Percentiles rank a stretch among this genome's conserved stretches.
Evolutionary conservation across 2,797 vertebrate species (phyloP).

Genomic region (Percopsis omiscomaycus): DNA sequence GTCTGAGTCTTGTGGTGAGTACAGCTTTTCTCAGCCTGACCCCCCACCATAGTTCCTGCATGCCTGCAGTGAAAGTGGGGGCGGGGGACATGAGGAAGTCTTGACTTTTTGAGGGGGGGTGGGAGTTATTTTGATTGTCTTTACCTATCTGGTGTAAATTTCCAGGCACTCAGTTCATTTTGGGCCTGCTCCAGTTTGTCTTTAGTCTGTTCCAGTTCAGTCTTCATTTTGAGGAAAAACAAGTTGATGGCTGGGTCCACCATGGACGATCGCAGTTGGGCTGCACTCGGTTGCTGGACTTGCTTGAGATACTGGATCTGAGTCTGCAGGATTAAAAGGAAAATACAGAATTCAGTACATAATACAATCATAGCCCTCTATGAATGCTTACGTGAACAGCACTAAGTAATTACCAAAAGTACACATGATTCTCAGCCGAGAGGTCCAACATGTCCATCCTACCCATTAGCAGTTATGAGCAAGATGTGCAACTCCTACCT

Average conservation of each 20-base stretch:
- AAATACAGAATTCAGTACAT: constrained; percentile 55
- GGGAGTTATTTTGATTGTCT: constrained; percentile 92
- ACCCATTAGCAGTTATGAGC: too few species aligned
- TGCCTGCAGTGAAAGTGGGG: constrained; percentile 94
- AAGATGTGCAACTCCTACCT: too few species aligned
- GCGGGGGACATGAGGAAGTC: constrained; percentile 91
- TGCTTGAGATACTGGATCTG: constrained; percentile 99
- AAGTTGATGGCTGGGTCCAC: constrained; percentile 99
- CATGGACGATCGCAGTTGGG: constrained; percentile 98
- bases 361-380: background rate
- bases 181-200: constrained; percentile 99
- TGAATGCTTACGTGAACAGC: background rate
- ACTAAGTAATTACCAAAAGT: background rate
- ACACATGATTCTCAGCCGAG: too few species aligned
- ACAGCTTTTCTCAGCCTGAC: constrained; percentile 95
- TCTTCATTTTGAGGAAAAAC: constrained; percentile 99
- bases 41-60: constrained; percentile 90
- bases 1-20: constrained; percentile 99
- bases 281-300: constrained; percentile 98
- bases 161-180: constrained; percentile 99
- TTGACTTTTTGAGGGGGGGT: constrained; percentile 85
- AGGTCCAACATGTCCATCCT: too few species aligned
- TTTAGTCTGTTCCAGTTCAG: constrained; percentile 99
- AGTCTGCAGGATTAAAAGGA: constrained; percentile 82
- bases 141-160: constrained; percentile 99